These are phyloP conservation scores for Herminia tarsipennalis DNA, from an alignment of 2,888 invertebrate genomes.

Conservation along the genomic window DNA sequence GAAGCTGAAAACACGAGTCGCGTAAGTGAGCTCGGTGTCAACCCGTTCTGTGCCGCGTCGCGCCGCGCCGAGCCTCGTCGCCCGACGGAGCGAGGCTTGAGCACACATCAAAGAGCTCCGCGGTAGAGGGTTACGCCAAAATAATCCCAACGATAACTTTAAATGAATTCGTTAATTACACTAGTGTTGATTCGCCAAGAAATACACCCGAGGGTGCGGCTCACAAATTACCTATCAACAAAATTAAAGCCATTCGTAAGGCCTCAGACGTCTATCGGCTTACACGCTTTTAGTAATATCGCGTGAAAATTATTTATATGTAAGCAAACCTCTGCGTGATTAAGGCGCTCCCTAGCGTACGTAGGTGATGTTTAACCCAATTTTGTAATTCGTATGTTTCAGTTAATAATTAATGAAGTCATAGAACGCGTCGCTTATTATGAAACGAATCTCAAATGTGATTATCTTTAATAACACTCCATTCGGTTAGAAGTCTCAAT, in stretches of 20 bases:
- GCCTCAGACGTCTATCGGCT: conserved; percentile 60
- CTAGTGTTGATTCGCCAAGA: conserved; percentile 80
- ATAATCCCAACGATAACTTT: conserved; percentile 66
- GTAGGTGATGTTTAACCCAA: conserved; percentile 43
- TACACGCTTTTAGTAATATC: conserved; percentile 52
- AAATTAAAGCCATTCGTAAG: conserved; percentile 67
- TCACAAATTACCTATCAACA: conserved; percentile 74
- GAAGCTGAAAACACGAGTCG: conserved; percentile 46
- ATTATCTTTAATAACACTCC: conserved; percentile 11
- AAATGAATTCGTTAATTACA: conserved; percentile 81
- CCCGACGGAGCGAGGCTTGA: conserved; percentile 20
- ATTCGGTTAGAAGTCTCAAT: background rate
- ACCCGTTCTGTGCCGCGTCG: conserved; percentile 18
- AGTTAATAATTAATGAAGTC: conserved; percentile 46
- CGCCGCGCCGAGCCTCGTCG: conserved; percentile 9
- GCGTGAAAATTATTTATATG: conserved; percentile 56
- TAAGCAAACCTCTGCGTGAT: conserved; percentile 50
- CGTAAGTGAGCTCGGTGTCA: conserved; percentile 17
- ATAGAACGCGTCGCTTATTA: conserved; percentile 28
- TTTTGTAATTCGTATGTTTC: conserved; percentile 43
- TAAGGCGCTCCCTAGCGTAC: conserved; percentile 28
- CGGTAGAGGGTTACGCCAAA: conserved; percentile 48
- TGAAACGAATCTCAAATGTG: conserved; percentile 17
- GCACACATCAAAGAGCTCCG: conserved; percentile 65
- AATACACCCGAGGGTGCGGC: conserved; percentile 64